Percentiles rank a stretch among this genome's conserved stretches.
phyloP scores from a whole-genome alignment of 2,888 invertebrate species.

The Deilephila porcellus region DNA sequence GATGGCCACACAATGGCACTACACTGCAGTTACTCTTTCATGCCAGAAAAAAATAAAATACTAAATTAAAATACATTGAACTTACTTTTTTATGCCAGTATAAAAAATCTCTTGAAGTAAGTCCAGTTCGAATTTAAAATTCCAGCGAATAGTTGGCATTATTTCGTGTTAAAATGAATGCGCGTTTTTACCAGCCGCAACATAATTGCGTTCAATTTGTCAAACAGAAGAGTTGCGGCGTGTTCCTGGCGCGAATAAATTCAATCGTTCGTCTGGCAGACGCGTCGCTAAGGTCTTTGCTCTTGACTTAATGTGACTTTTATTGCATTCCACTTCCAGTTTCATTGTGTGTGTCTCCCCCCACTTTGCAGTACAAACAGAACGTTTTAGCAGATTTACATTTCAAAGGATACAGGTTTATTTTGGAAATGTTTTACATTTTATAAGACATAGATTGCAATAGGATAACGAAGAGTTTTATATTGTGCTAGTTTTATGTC shows the following conservation, averaged over 20 bases:
- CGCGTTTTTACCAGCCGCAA: slow-evolving; percentile 3
- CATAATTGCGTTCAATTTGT: slow-evolving; percentile 32
- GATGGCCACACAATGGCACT: too few relatives aligned
- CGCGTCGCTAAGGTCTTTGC: slow-evolving; percentile 59
- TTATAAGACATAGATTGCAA: not conserved
- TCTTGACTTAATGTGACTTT: slow-evolving; percentile 81
- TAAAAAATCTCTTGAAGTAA: not conserved
- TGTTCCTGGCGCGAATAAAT: slow-evolving; percentile 58
- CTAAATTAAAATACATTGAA: too few relatives aligned
- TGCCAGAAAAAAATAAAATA: too few relatives aligned
- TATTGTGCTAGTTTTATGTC: too few relatives aligned
- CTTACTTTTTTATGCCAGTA: not conserved
- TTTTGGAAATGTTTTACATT: not conserved
- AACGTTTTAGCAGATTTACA: slow-evolving; percentile 47
- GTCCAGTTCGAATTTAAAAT: not conserved
- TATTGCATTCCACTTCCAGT: slow-evolving; percentile 72
- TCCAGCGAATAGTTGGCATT: not conserved
- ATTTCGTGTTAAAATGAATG: not conserved
- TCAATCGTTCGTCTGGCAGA: slow-evolving; percentile 49
- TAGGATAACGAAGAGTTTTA: not conserved
- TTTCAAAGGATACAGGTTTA: slow-evolving; percentile 31
- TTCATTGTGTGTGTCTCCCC: slow-evolving; percentile 65
- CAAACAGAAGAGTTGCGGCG: slow-evolving; percentile 37
- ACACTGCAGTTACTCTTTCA: too few relatives aligned
- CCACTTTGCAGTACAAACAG: slow-evolving; percentile 54